Percentiles rank a stretch among this genome's conserved stretches.
These are phyloP conservation scores for Malaclemys terrapin DNA, from an alignment of 2,113 vertebrate genomes.

Conservation along the genomic window DNA sequence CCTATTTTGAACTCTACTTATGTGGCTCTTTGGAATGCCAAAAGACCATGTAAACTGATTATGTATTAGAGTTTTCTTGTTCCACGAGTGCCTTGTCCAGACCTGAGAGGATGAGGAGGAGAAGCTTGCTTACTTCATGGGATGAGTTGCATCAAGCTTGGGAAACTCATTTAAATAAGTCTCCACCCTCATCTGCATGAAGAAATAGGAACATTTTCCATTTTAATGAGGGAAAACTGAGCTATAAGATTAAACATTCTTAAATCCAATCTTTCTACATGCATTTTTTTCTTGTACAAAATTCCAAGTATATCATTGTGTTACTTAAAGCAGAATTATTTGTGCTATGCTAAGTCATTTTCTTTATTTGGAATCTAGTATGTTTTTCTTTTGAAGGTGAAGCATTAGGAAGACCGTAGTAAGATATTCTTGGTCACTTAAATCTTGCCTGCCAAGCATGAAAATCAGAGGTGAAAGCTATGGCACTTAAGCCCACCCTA, in stretches of 20 bases:
- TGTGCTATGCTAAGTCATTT: neutral
- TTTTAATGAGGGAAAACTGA: neutral
- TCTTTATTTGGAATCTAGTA: neutral
- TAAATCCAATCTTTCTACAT: neutral
- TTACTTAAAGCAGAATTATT: neutral
- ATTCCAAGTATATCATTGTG: neutral
- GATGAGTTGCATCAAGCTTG: neutral
- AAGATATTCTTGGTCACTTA: neutral
- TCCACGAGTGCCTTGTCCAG: accelerated
- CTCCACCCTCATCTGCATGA: neutral
- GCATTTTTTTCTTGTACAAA: neutral
- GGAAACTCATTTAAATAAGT: accelerated
- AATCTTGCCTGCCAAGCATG: neutral
- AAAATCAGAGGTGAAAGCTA: neutral
- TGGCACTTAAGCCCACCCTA: accelerated
- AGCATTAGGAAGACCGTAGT: neutral
- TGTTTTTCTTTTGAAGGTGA: neutral
- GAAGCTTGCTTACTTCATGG: neutral
- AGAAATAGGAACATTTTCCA: neutral
- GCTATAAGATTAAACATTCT: neutral
- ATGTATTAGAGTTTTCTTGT: neutral
- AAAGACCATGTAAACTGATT: neutral
- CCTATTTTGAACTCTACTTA: neutral
- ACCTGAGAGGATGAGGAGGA: neutral
- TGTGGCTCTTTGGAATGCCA: neutral